Conservation (phyloP, 1,140 invertebrate species). For the Dendroctonus ponderosae region DNA sequence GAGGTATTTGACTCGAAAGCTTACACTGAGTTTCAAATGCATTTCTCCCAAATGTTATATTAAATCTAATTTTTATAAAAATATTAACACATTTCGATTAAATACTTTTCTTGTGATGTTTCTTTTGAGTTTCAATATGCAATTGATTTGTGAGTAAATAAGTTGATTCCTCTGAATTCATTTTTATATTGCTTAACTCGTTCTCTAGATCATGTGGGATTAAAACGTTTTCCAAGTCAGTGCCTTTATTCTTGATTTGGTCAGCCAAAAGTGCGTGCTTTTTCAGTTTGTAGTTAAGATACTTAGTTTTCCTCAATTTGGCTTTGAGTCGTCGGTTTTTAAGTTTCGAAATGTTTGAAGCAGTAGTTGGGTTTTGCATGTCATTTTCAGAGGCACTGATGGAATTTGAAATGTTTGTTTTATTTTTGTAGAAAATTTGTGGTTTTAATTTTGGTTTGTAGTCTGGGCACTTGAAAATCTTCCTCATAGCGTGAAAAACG, state of each 20-base stretch:
- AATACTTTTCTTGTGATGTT: too few species aligned
- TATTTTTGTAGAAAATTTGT: constrained; percentile 10
- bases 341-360: constrained; percentile 11
- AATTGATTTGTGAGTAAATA: too few species aligned
- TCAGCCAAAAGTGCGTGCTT: constrained; percentile 10
- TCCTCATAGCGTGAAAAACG: constrained; percentile 59
- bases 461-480: constrained; percentile 46
- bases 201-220: constrained; percentile 15
- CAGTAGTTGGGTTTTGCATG: constrained; percentile 5
- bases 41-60: too few species aligned
- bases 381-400: background rate
- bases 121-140: too few species aligned
- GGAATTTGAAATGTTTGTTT: background rate
- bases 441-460: constrained; percentile 48
- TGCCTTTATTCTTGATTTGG: constrained; percentile 7
- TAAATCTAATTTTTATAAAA: too few species aligned
- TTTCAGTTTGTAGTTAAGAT: constrained; percentile 34
- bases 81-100: too few species aligned
- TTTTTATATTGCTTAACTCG: constrained; percentile 10
- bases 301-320: constrained; percentile 32
- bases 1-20: too few species aligned
- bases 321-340: constrained; percentile 21
- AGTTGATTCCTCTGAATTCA: constrained; percentile 2
- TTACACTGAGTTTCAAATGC: too few species aligned
- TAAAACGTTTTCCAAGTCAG: background rate